Evolutionary conservation across 1,140 invertebrate genomes (phyloP).

Genomic region (Drosophila melanica): DNA sequence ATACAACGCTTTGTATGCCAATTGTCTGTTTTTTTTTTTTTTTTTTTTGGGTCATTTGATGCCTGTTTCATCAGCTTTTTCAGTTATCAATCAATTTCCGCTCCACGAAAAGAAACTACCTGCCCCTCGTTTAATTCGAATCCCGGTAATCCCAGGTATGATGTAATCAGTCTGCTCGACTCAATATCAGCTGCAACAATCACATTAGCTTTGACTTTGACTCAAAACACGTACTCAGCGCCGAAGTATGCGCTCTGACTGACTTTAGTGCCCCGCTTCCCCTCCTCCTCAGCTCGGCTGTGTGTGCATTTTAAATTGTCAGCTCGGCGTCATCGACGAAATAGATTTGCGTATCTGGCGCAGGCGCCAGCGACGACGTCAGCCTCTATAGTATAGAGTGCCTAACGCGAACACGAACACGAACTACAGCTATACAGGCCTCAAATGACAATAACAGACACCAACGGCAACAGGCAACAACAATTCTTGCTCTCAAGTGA

Average conservation of each 20-base stretch:
- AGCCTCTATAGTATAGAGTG: constrained; percentile 56
- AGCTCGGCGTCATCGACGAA: constrained; percentile 61
- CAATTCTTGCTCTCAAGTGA: constrained; percentile 61
- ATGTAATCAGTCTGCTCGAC: constrained; percentile 15
- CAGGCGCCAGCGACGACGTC: constrained; percentile 72
- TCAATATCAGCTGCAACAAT: constrained; percentile 61
- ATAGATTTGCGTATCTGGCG: constrained; percentile 69
- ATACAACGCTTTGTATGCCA: constrained; percentile 8
- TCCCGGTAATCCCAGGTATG: neutral
- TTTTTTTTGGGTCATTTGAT: constrained; percentile 26
- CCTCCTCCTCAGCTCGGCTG: neutral
- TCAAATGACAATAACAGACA: constrained; percentile 34
- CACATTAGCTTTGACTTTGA: constrained; percentile 61
- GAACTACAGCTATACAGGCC: constrained; percentile 40
- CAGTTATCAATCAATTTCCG: constrained; percentile 63
- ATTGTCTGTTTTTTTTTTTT: constrained; percentile 5
- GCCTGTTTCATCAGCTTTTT: constrained; percentile 29
- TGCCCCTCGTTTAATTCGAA: constrained; percentile 2
- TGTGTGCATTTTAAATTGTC: constrained; percentile 51
- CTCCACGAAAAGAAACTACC: constrained; percentile 32
- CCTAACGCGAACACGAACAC: constrained; percentile 51
- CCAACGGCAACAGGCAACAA: constrained; percentile 22
- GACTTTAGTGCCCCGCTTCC: neutral
- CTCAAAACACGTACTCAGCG: constrained; percentile 56
- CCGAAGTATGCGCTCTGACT: constrained; percentile 26